Evolutionary conservation across 2,797 vertebrate species (phyloP), one percentile per base, ranked within the genome.

Genomic region (Schizothorax lantsangensis): DNA sequence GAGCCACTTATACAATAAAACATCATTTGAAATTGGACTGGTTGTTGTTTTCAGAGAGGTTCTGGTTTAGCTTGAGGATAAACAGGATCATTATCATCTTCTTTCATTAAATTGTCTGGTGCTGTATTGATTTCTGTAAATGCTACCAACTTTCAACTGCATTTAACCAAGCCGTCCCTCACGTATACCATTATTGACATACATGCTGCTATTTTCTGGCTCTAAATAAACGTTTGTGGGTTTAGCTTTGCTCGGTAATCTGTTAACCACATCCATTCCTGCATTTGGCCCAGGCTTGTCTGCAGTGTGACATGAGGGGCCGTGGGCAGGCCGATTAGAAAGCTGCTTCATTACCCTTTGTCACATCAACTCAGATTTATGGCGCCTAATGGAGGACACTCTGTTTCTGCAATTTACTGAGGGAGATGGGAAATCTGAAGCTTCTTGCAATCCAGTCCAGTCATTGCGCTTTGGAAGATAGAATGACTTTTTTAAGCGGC

Each of bases 341-440:
- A 69, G 57, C 83, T 80, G 86, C 88, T 89, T 89, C 88, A 89
- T 89, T 87, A 89, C 86, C 68, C 88, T 59, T 81, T 85, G 86
- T 87, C 88, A 89, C 83, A 89, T 89, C 83, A 83, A 26, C 86
- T 85, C 47, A 87, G 86, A 89, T 89, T 89, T 89, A 89, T 89
- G 86, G 33, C 59, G 26, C 74, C 59, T 89, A 89, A 89, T 89
- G 86, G 86, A 89, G 80, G 59, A 83, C 79, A 30, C 66, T 77
- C 86, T 80, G 86, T 87, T 89, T 89, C 69, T 77, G 45, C 86
- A 79, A 87, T 89, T 87, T 89, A 87, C 86, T 40, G 64, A 52
- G 52, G 69, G 80, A 89, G 79, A 85, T 87, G 86, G 74, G 74
- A 80, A 89, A 89, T 83, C 57, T 23, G 64, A 75, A 54, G 79